A percentile compares a stretch with the other conserved stretches of the same genome.
These are phyloP conservation scores for Mystacornis crossleyi DNA, from an alignment of 2,113 vertebrate species.

Conservation along the genomic window DNA sequence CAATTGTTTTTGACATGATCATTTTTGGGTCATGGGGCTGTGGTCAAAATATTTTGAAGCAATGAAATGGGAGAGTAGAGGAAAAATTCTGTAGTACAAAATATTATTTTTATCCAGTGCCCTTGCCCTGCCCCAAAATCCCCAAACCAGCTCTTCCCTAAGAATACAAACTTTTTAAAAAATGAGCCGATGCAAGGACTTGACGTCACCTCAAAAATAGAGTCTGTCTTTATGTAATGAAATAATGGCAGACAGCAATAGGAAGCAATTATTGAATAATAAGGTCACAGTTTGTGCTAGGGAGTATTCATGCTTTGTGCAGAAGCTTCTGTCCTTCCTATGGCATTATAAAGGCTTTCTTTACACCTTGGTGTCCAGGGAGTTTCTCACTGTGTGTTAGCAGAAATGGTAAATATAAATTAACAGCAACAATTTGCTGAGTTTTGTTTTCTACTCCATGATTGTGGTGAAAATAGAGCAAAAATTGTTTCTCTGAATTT, in stretches of 20 bases:
- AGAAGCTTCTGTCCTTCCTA: background rate
- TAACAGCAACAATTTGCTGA: background rate
- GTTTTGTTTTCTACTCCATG: background rate
- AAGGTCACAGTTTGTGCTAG: background rate
- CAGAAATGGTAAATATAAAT: background rate
- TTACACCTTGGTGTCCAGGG: slow-evolving; percentile 13
- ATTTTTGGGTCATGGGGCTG: background rate
- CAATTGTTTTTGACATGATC: background rate
- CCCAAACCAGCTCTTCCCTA: background rate
- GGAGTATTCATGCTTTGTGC: background rate
- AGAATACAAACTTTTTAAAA: background rate
- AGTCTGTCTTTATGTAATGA: slow-evolving; percentile 26
- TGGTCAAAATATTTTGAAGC: background rate
- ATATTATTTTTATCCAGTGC: background rate
- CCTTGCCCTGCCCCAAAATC: accelerated
- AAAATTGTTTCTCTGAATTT: background rate
- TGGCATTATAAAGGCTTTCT: background rate
- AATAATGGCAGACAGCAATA: slow-evolving; percentile 22
- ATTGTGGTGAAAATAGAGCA: background rate
- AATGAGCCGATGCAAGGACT: background rate
- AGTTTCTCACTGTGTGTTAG: background rate
- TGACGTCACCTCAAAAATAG: background rate
- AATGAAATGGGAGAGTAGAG: background rate
- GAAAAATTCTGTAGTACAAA: background rate
- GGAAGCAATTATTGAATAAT: slow-evolving; percentile 37